These are phyloP conservation scores for Cygnus atratus DNA, from an alignment of 2,113 vertebrate genomes.

Conservation along the genomic window DNA sequence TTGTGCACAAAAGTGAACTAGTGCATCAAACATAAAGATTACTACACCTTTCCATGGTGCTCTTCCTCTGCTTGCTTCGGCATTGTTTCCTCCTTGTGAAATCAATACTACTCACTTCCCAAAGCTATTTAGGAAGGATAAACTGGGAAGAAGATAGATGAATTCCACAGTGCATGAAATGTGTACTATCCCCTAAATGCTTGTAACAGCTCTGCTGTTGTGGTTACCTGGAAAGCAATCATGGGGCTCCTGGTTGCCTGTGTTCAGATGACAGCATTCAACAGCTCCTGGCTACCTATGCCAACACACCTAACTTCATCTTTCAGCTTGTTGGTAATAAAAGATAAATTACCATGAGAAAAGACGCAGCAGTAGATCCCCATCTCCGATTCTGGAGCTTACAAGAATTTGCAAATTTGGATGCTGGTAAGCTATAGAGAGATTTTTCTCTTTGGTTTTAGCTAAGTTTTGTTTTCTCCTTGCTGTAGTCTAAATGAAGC, in stretches of 20 bases:
- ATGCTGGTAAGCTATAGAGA: not conserved
- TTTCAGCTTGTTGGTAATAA: not conserved
- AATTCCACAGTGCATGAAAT: not conserved
- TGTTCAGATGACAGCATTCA: not conserved
- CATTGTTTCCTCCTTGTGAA: not conserved
- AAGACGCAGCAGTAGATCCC: not conserved
- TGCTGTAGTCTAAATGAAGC: not conserved
- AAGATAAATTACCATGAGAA: not conserved
- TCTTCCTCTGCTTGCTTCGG: not conserved
- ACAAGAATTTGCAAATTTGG: not conserved
- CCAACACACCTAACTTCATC: not conserved
- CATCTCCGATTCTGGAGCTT: not conserved
- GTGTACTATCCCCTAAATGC: not conserved
- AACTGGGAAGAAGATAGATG: not conserved
- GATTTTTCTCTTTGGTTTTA: not conserved
- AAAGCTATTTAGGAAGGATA: not conserved
- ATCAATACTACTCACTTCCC: not conserved
- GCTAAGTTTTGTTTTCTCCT: not conserved
- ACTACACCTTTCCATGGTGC: not conserved
- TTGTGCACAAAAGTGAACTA: not conserved
- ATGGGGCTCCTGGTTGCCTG: not conserved
- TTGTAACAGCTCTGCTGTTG: not conserved
- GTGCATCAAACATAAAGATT: not conserved
- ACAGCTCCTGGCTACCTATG: not conserved
- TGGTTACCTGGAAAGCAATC: not conserved